These are phyloP conservation scores for Cairina moschata DNA, from an alignment of 2,113 vertebrate genomes.

Conservation along the genomic window DNA sequence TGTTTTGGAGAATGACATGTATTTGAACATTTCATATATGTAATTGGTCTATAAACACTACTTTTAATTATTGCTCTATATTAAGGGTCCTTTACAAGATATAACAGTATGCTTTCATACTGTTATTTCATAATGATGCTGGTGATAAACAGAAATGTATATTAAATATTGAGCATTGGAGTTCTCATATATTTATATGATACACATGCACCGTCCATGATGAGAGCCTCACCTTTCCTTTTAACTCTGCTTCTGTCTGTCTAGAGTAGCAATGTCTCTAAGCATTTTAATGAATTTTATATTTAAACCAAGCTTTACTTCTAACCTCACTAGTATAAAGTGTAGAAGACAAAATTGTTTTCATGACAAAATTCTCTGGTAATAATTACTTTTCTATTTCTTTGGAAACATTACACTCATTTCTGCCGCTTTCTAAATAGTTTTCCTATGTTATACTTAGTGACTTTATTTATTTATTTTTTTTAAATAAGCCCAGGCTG, in stretches of 20 bases:
- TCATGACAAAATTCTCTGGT: background rate
- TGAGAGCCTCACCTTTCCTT: background rate
- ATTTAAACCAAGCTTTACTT: background rate
- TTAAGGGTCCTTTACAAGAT: background rate
- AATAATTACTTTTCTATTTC: background rate
- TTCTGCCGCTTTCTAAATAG: background rate
- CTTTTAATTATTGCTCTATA: background rate
- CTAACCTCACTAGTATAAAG: background rate
- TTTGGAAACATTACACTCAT: background rate
- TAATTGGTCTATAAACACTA: background rate
- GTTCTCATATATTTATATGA: background rate
- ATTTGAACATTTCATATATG: background rate
- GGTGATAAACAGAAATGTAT: background rate
- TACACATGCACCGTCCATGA: background rate
- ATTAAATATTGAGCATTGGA: background rate
- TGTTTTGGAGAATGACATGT: constrained; percentile 27
- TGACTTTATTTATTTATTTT: background rate
- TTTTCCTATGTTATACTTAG: background rate
- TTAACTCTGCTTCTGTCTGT: background rate
- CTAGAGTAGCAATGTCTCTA: background rate
- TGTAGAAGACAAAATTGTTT: background rate
- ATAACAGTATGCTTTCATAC: background rate
- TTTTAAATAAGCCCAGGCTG: too few relatives aligned
- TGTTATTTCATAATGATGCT: background rate
- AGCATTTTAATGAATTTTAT: background rate